Evolutionary conservation across 2,113 vertebrate genomes (phyloP).

Genomic region (Benitochromis conjunctus): DNA sequence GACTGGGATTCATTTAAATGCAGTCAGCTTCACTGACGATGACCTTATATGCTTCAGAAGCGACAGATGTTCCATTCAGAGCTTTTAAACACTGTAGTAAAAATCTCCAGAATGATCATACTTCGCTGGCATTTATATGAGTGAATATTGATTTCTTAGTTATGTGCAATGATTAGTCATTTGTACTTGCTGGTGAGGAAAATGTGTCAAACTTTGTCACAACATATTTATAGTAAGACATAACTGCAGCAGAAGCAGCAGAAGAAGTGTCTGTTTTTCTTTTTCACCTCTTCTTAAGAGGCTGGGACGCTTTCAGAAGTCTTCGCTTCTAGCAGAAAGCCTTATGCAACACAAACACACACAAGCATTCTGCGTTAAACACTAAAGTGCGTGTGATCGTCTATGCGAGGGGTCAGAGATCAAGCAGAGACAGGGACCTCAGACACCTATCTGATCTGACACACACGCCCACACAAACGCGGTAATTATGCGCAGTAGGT

Average conservation of each 20-base stretch:
- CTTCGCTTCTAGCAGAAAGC: background rate
- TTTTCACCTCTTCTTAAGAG: background rate
- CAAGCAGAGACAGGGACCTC: conserved; percentile 16
- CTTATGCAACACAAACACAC: background rate
- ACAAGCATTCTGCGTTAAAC: background rate
- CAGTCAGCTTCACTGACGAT: background rate
- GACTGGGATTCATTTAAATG: background rate
- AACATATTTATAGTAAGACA: background rate
- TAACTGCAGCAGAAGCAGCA: background rate
- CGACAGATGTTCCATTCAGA: background rate
- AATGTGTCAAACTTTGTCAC: background rate
- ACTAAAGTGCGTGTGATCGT: background rate
- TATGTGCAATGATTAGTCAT: background rate
- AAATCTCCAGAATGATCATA: background rate
- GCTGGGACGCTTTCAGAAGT: background rate
- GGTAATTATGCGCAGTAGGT: conserved; percentile 2
- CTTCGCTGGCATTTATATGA: background rate
- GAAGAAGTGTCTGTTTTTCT: background rate
- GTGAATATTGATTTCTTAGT: background rate
- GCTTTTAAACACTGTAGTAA: background rate
- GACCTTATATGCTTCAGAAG: background rate
- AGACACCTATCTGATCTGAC: conserved; percentile 5
- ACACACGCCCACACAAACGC: background rate
- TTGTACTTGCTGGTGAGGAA: background rate
- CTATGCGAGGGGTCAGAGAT: conserved; percentile 21